phyloP scores from a whole-genome alignment of 2,797 vertebrate species.

The Fistularia tabacaria region DNA sequence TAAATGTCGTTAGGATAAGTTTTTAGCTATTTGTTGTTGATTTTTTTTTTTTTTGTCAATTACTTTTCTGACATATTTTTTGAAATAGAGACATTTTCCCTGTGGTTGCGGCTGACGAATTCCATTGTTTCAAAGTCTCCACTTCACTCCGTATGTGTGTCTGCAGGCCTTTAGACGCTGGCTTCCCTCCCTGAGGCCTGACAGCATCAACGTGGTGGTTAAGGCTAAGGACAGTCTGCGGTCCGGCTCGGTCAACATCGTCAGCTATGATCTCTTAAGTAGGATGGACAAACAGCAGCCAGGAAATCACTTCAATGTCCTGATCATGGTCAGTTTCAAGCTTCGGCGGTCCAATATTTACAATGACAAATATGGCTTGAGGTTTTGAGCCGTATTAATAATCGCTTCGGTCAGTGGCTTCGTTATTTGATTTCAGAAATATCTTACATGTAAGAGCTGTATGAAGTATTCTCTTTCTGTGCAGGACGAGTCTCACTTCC shows the following conservation, averaged over 20 bases:
- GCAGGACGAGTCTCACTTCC: slow-evolving; percentile 96
- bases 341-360: too few relatives aligned
- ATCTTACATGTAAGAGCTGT: background rate
- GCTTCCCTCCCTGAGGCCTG: slow-evolving; percentile 86
- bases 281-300: slow-evolving; percentile 82
- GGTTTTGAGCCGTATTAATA: too few relatives aligned
- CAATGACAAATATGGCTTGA: too few relatives aligned
- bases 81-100: too few relatives aligned
- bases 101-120: too few relatives aligned
- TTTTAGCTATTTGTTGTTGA: too few relatives aligned
- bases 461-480: slow-evolving; percentile 10
- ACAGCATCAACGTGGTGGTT: slow-evolving; percentile 85
- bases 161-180: slow-evolving; percentile 88
- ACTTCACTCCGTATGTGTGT: too few relatives aligned
- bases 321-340: slow-evolving; percentile 85
- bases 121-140: too few relatives aligned
- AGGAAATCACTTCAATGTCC: slow-evolving; percentile 79
- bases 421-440: background rate
- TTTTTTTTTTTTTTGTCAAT: too few relatives aligned
- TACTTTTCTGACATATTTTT: too few relatives aligned
- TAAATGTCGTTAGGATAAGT: background rate
- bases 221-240: slow-evolving; percentile 82
- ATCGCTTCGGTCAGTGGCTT: background rate
- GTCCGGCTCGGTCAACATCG: slow-evolving; percentile 85
- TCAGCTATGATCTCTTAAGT: slow-evolving; percentile 96